These are phyloP conservation scores for Trachemys scripta DNA, from an alignment of 2,113 vertebrate species.

Conservation along the genomic window DNA sequence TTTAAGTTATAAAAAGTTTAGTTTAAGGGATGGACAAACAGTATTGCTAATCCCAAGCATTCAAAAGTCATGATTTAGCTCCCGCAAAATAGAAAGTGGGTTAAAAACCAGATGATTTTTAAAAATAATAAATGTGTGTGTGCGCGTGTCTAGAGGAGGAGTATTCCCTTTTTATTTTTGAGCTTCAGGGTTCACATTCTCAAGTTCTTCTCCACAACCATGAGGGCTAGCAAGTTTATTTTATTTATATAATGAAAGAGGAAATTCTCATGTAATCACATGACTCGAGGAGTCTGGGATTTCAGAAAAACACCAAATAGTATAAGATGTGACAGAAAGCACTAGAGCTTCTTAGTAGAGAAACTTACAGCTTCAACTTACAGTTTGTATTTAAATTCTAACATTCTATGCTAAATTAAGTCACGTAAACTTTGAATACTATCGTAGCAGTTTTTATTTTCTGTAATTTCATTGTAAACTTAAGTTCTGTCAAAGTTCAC, in stretches of 20 bases:
- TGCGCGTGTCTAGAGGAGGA: not conserved
- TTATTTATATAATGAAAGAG: not conserved
- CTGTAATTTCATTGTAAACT: not conserved
- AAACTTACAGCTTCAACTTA: too few relatives aligned
- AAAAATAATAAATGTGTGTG: not conserved
- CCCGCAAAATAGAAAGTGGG: not conserved
- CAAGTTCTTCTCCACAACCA: not conserved
- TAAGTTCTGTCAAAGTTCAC: not conserved
- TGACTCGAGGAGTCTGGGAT: not conserved
- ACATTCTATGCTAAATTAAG: not conserved
- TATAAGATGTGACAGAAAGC: not conserved
- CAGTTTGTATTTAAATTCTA: not conserved
- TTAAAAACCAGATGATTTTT: not conserved
- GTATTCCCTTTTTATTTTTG: not conserved
- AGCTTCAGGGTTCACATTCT: not conserved
- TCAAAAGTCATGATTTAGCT: not conserved
- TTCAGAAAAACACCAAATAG: not conserved
- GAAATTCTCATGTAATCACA: not conserved
- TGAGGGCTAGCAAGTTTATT: accelerated
- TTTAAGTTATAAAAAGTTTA: not conserved
- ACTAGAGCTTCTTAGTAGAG: too few relatives aligned
- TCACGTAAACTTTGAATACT: not conserved
- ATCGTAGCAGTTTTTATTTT: not conserved
- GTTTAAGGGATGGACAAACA: not conserved
- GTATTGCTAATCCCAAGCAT: not conserved